Conservation (phyloP, 2,797 vertebrate species). For the Hypotaenidia okinawae region DNA sequence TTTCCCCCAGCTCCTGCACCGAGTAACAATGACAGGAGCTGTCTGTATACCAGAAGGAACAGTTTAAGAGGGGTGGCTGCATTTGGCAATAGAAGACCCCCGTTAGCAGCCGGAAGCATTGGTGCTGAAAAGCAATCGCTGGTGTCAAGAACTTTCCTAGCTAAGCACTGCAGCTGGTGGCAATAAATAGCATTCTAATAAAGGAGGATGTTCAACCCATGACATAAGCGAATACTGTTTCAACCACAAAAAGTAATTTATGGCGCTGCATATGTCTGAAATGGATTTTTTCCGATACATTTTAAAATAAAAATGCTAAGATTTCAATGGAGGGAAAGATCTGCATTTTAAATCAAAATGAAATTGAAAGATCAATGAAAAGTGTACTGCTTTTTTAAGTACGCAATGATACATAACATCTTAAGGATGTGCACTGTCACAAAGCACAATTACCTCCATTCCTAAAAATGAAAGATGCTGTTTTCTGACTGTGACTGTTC, state of each 20-base stretch:
- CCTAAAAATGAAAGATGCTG: slow-evolving; percentile 74
- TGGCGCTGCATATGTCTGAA: slow-evolving; percentile 70
- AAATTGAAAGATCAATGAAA: slow-evolving; percentile 77
- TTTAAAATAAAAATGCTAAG: slow-evolving; percentile 76
- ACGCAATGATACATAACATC: slow-evolving; percentile 66
- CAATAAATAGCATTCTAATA: slow-evolving; percentile 92
- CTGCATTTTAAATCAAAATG: slow-evolving; percentile 79
- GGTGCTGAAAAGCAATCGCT: slow-evolving; percentile 91
- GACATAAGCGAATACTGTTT: slow-evolving; percentile 85
- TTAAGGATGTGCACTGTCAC: slow-evolving; percentile 70
- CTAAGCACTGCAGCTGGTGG: slow-evolving; percentile 89
- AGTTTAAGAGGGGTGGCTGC: slow-evolving; percentile 72
- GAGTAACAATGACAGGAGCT: slow-evolving; percentile 72
- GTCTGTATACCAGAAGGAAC: slow-evolving; percentile 73
- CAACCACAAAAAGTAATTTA: slow-evolving; percentile 84
- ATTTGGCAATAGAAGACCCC: slow-evolving; percentile 76
- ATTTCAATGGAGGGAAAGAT: slow-evolving; percentile 76
- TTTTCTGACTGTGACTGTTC: slow-evolving; percentile 60
- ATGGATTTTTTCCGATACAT: slow-evolving; percentile 72
- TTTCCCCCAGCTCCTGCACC: slow-evolving; percentile 26
- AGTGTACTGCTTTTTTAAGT: slow-evolving; percentile 70
- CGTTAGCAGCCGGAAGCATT: slow-evolving; percentile 87
- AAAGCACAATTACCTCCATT: slow-evolving; percentile 71
- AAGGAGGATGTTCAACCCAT: slow-evolving; percentile 80
- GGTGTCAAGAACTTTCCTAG: slow-evolving; percentile 92